phyloP scores from a whole-genome alignment of 2,888 invertebrate genomes.

The Meiosimyza decipiens region DNA sequence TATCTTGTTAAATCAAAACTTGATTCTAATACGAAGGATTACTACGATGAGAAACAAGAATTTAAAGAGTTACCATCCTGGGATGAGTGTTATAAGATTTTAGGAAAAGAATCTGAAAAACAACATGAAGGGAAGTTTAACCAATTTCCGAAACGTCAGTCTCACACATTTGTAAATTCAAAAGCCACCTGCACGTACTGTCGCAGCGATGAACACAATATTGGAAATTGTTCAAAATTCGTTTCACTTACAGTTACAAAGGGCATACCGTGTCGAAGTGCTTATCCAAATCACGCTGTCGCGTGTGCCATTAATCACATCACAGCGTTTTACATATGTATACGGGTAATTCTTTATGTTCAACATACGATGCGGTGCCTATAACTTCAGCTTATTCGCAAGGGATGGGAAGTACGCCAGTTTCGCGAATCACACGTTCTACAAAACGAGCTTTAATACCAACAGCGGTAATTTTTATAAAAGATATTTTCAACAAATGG shows the following conservation, averaged over 20 bases:
- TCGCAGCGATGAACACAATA: slow-evolving; percentile 3
- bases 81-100: background rate
- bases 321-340: background rate
- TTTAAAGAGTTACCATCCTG: slow-evolving; percentile 12
- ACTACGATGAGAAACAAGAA: slow-evolving; percentile 4
- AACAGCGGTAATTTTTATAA: slow-evolving; percentile 1
- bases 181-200: slow-evolving; percentile 19
- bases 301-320: slow-evolving; percentile 19
- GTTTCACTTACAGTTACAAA: slow-evolving; percentile 21
- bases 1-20: background rate
- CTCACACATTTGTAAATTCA: background rate
- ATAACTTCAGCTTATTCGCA: background rate
- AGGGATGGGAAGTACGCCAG: background rate
- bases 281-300: slow-evolving; percentile 15
- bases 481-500: slow-evolving; percentile 17
- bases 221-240: slow-evolving; percentile 26
- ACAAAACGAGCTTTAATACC: background rate
- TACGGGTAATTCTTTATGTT: no score
- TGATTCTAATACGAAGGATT: slow-evolving; percentile 3
- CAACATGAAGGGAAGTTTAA: background rate
- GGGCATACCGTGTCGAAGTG: slow-evolving; percentile 23
- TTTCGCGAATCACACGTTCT: background rate
- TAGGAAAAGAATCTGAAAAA: background rate
- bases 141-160: background rate
- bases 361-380: no score